Evolutionary conservation across 2,888 invertebrate species (phyloP), one percentile per base, ranked within the genome.

Genomic region (Tiliacea citrago): DNA sequence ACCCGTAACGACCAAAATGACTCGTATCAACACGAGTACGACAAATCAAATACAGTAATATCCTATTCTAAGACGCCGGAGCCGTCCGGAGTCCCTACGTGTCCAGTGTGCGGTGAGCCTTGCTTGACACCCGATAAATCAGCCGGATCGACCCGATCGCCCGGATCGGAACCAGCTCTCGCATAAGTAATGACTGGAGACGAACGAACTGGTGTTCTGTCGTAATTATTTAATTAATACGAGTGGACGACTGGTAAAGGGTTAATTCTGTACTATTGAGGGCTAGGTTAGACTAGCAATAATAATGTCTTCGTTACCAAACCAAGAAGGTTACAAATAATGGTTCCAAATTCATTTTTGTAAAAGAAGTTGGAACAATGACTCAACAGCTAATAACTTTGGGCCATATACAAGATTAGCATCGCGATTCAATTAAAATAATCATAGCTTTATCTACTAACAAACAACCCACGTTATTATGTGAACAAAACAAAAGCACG

Each of bases 81-180:
- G 81, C 90, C 86, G 89, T 81, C 84, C 77, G 55, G 73, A 81
- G 81, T 82, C 86, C 86, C 82, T 81, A 83, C 84, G 77, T 84
- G 86, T 87, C 84, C 75, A 61, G 70, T 71, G 81, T 83, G 83
- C 77, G 79, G 83, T 76, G 85, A 83, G 82, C 74, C 77, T 53
- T 68, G 72, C 65, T 79, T 87, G 93, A 92, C 93, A 90, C 85
- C 89, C 92, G 89, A 94, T 93, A 94, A 94, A 94, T 94, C 94
- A 93, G 88, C 73, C 89, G 81, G 86, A 77, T 87, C 81, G 88
- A 83, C 86, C 88, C 89, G 77, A 76, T 86, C 83, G 75, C 83
- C 88, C 88, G 81, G 84, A 81, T 89, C 85, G 78, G 60, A 65
- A 82, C 81, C 81, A 82, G 83, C 81, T 83, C 81, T 82, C 80